phyloP scores from a whole-genome alignment of 2,888 invertebrate species.

The Protodeltote pygarga region DNA sequence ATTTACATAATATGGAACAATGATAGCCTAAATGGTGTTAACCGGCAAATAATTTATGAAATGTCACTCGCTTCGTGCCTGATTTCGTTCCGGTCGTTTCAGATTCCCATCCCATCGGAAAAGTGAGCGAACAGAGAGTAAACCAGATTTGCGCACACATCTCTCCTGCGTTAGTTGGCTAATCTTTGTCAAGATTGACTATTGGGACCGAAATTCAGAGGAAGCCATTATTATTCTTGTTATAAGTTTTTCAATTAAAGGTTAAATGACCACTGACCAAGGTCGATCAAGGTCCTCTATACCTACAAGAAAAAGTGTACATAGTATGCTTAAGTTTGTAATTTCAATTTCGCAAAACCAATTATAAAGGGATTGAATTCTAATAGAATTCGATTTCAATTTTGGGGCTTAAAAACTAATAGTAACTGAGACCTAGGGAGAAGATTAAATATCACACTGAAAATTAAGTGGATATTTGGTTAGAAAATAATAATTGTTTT shows the following conservation, averaged over 20 bases:
- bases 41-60: no score
- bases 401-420: constrained; percentile 59
- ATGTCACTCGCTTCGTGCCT: no score
- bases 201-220: no score
- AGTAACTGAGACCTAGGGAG: constrained; percentile 41
- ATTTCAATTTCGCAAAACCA: constrained; percentile 51
- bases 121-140: no score
- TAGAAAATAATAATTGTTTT: constrained; percentile 27
- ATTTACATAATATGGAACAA: no score
- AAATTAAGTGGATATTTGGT: constrained; percentile 26
- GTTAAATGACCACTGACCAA: constrained; percentile 23
- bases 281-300: constrained; percentile 16
- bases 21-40: no score
- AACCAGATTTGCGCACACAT: no score
- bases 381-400: constrained; percentile 58
- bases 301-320: constrained; percentile 19
- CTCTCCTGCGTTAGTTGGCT: no score
- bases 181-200: no score
- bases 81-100: no score
- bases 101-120: no score
- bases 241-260: constrained; percentile 27
- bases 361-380: constrained; percentile 55
- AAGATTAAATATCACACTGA: constrained; percentile 46
- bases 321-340: constrained; percentile 20
- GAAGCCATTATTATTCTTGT: no score